These are phyloP conservation scores for Eudyptes chrysolophus DNA, from an alignment of 2,113 vertebrate species.

Conservation along the genomic window DNA sequence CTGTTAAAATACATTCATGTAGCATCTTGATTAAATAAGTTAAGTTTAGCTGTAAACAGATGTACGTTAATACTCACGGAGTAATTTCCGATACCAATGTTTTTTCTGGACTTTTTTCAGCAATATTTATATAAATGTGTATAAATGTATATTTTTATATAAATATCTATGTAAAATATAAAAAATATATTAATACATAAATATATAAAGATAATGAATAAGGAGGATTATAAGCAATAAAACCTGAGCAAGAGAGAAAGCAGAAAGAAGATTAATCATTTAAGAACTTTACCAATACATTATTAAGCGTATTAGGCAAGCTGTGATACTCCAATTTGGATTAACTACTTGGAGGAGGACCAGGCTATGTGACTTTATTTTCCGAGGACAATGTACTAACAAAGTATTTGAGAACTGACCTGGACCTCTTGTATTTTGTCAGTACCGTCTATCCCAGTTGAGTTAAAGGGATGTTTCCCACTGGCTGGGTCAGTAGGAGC, in stretches of 20 bases:
- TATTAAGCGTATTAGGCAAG: neutral
- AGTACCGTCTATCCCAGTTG: neutral
- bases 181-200: neutral
- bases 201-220: neutral
- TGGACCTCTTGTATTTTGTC: conserved; percentile 27
- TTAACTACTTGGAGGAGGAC: neutral
- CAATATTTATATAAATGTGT: neutral
- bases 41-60: neutral
- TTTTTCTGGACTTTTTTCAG: neutral
- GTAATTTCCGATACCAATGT: neutral
- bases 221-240: neutral
- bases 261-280: neutral
- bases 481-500: conserved; percentile 30
- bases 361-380: neutral
- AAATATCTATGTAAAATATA: neutral
- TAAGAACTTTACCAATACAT: neutral
- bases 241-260: neutral
- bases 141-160: neutral
- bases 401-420: conserved; percentile 28
- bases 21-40: neutral
- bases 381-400: neutral
- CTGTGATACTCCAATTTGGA: neutral
- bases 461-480: conserved; percentile 35
- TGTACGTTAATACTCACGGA: neutral
- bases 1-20: neutral